Conservation (phyloP, 2,888 invertebrate species). For the Callyntrura sp. region DNA sequence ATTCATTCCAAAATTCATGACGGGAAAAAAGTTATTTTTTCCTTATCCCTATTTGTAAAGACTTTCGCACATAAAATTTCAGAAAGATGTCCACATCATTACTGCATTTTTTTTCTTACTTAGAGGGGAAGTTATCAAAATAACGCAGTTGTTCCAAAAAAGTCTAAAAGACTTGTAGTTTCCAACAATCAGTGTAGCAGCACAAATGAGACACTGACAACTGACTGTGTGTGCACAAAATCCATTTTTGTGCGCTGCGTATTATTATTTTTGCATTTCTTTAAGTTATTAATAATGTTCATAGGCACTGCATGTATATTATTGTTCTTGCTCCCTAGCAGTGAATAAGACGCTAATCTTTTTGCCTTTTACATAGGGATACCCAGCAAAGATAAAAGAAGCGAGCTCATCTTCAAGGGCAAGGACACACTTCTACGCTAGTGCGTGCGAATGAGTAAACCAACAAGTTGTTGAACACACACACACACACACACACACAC, state of each 20-base stretch:
- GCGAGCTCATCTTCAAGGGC: conserved; percentile 64
- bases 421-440: conserved; percentile 16
- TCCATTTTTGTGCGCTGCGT: too few relatives aligned
- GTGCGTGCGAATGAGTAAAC: conserved; percentile 25
- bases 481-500: background rate
- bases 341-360: too few relatives aligned
- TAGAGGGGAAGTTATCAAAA: conserved; percentile 27
- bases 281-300: background rate
- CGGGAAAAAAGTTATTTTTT: background rate
- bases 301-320: background rate
- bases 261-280: background rate
- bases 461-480: background rate
- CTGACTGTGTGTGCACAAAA: background rate
- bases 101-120: background rate
- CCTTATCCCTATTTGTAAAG: too few relatives aligned
- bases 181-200: background rate
- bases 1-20: background rate
- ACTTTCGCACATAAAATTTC: too few relatives aligned
- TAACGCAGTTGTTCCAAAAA: background rate
- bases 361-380: background rate
- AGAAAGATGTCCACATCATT: background rate
- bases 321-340: background rate
- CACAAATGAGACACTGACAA: too few relatives aligned
- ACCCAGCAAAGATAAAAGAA: background rate
- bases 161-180: too few relatives aligned